Base-by-base conservation (phyloP, 2,113 vertebrate species). In the Litocranius walleri region DNA sequence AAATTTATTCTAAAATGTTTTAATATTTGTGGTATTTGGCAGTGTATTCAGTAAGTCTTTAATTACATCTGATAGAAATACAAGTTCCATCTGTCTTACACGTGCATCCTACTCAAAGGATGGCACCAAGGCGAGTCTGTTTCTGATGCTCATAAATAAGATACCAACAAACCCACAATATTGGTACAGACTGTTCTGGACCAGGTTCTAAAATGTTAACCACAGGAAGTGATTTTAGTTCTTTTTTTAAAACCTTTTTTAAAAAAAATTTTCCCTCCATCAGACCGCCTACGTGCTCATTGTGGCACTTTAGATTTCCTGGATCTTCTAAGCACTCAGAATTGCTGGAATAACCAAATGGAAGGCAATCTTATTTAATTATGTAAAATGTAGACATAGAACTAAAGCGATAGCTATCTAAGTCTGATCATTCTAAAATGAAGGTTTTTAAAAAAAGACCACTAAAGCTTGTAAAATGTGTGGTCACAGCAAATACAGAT, bases 71-170 rank as follows among this genome's bases (percentile, higher is more conserved):
- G 97, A 98, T 98, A 98, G 98, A 98, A 98, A 97, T 97, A 89
- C 92, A 98, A 92, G 78, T 96, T 97, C 97, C 99, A 98, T 99
- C 98, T 99, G 99, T 97, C 98, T 96, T 90, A 98, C 98, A 99
- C 9, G 48, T 97, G 96, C 16, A 33, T 97, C 91, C 64, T 94
- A 93, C 97, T 86, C 40, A 89, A 95, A 98, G 97, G 59, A 88
- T 82, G 97, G 96, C 96, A 98, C 98, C 96, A 82, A 30, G 95
- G 92, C 97, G 95, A 89, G 96, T 96, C 96, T 98, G 97, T 98
- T 98, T 99, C 98, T 33, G 84, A 97, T 97, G 86, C 96, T 98
- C 96, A 54, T 98, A 98, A 98, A 98, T 97, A 98, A 98, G 97
- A 99, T 98, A 97, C 95, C 94, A 97, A 95, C 56, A 61, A 98